Conservation (phyloP, 2,797 vertebrate species). For the Cetoscarus ocellatus region DNA sequence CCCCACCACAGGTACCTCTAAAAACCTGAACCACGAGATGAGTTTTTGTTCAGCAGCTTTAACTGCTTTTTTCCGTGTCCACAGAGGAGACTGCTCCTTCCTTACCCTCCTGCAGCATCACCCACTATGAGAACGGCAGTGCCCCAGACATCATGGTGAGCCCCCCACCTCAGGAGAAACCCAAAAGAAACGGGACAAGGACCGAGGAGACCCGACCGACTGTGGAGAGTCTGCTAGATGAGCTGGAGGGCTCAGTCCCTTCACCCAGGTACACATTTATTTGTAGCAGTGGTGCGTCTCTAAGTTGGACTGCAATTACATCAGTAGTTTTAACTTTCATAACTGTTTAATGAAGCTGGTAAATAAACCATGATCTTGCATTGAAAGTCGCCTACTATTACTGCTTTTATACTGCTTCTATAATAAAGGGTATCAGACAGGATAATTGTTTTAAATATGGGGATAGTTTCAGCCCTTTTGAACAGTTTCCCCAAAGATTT, state of each 20-base stretch:
- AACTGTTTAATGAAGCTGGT: background rate
- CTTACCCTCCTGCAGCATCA: conserved; percentile 85
- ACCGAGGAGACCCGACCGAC: conserved; percentile 91
- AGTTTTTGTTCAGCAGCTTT: background rate
- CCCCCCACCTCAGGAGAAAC: conserved; percentile 88
- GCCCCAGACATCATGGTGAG: conserved; percentile 82
- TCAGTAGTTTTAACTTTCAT: background rate
- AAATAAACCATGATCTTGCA: background rate
- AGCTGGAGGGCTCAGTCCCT: conserved; percentile 94
- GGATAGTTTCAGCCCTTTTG: background rate
- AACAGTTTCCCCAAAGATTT: background rate
- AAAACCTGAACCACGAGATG: background rate
- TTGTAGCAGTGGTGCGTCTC: background rate
- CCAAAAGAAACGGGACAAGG: conserved; percentile 89
- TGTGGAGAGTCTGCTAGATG: conserved; percentile 93
- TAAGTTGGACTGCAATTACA: background rate
- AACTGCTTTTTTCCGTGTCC: conserved; percentile 41
- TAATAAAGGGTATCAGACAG: background rate
- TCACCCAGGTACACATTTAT: conserved; percentile 87
- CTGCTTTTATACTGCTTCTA: background rate
- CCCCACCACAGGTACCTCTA: conserved; percentile 87
- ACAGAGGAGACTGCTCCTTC: conserved; percentile 84
- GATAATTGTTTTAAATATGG: background rate
- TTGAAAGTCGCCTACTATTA: background rate
- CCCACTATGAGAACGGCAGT: conserved; percentile 90